Evolutionary conservation across 2,888 invertebrate species (phyloP).

Genomic region (Dasysyrphus tricinctus): DNA sequence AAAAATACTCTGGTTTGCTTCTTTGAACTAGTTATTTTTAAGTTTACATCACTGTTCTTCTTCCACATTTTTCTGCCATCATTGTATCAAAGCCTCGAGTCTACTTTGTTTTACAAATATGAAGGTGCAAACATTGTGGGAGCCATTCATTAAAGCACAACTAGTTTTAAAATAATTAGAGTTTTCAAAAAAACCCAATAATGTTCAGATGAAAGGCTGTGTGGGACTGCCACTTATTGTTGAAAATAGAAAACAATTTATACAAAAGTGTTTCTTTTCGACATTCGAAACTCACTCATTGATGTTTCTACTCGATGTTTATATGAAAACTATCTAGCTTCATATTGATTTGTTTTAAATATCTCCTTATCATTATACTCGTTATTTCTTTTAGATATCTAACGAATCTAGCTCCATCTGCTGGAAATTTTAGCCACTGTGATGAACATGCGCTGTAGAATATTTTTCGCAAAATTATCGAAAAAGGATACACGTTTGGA

Average conservation of each 20-base stretch:
- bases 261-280: too few relatives aligned
- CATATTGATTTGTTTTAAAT: slow-evolving; percentile 50
- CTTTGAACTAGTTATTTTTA: too few relatives aligned
- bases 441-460: neutral
- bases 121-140: too few relatives aligned
- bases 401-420: slow-evolving; percentile 48
- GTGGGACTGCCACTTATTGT: neutral
- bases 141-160: too few relatives aligned
- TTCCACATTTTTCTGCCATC: too few relatives aligned
- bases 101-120: too few relatives aligned
- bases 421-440: slow-evolving; percentile 6
- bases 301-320: neutral
- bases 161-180: too few relatives aligned
- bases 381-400: neutral
- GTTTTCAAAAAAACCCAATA: too few relatives aligned
- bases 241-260: neutral
- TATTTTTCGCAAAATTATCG: neutral
- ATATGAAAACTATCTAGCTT: neutral
- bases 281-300: neutral
- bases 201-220: neutral
- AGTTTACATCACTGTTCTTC: too few relatives aligned
- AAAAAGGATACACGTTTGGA: neutral
- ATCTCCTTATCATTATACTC: neutral
- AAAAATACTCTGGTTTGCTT: too few relatives aligned
- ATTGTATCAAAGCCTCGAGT: too few relatives aligned